These are phyloP conservation scores for Agriotes lineatus DNA, from an alignment of 2,888 invertebrate species.

Conservation along the genomic window DNA sequence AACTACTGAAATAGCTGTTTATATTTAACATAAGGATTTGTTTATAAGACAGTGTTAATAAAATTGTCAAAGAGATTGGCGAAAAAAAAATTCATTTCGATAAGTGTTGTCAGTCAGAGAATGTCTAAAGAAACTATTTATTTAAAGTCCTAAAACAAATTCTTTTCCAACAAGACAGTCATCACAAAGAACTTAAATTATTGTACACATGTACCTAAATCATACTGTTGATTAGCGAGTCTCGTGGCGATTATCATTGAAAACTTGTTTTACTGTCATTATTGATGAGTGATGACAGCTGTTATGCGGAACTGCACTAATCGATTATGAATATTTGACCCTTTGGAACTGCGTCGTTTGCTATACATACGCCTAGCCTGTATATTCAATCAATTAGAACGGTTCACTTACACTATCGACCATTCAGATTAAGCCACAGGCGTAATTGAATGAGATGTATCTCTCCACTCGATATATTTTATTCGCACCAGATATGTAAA, in stretches of 20 bases:
- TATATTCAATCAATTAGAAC: slow-evolving; percentile 22
- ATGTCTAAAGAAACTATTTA: too few species aligned
- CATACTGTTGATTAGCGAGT: too few species aligned
- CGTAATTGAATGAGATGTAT: neutral
- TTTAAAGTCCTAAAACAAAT: too few species aligned
- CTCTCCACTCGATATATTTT: neutral
- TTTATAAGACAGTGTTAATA: slow-evolving; percentile 10
- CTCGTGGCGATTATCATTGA: too few species aligned
- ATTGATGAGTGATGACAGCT: slow-evolving; percentile 25
- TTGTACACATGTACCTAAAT: too few species aligned
- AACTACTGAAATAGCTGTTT: too few species aligned
- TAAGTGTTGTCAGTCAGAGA: too few species aligned
- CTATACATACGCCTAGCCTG: slow-evolving; percentile 15
- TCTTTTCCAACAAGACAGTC: too few species aligned
- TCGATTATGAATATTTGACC: slow-evolving; percentile 26
- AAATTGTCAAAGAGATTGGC: slow-evolving; percentile 1
- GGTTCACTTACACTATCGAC: slow-evolving; percentile 14
- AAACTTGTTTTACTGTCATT: too few species aligned
- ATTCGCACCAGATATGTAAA: neutral
- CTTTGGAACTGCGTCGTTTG: slow-evolving; percentile 19
- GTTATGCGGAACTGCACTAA: slow-evolving; percentile 6
- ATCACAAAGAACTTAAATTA: too few species aligned
- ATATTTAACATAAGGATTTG: too few species aligned
- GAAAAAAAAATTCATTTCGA: too few species aligned
- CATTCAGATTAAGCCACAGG: neutral